These are phyloP conservation scores for Sphaerophoria taeniata DNA, from an alignment of 2,888 invertebrate genomes.

Conservation along the genomic window DNA sequence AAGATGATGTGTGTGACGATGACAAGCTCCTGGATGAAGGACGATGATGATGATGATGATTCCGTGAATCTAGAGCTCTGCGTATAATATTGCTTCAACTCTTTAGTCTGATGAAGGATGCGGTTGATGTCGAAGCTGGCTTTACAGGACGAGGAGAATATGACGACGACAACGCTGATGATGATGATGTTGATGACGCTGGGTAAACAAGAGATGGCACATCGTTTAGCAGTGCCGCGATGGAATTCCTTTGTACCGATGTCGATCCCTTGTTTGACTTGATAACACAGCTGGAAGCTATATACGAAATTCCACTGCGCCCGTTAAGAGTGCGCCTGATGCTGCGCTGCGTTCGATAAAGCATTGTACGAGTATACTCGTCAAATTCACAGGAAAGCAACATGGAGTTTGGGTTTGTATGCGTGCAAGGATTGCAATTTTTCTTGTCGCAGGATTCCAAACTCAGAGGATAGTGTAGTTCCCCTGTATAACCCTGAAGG, in stretches of 20 bases:
- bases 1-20: constrained; percentile 56
- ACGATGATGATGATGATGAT: constrained; percentile 55
- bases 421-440: constrained; percentile 54
- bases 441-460: constrained; percentile 45
- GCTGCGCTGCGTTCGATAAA: constrained; percentile 35
- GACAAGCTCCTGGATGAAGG: constrained; percentile 53
- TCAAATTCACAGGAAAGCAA: constrained; percentile 40
- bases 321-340: neutral
- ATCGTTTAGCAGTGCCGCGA: constrained; percentile 66
- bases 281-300: constrained; percentile 70
- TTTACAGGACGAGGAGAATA: neutral
- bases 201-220: constrained; percentile 68
- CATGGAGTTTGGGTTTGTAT: neutral
- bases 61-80: constrained; percentile 20
- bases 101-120: constrained; percentile 17
- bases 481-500: constrained; percentile 13
- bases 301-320: constrained; percentile 24
- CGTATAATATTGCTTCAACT: neutral
- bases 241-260: constrained; percentile 67
- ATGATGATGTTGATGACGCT: constrained; percentile 68
- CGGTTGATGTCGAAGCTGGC: neutral
- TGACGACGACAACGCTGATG: constrained; percentile 29
- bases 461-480: neutral
- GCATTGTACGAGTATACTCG: constrained; percentile 6
- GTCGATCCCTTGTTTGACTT: constrained; percentile 72